Evolutionary conservation across 2,797 vertebrate genomes (phyloP).

Genomic region (Babyrousa celebensis): DNA sequence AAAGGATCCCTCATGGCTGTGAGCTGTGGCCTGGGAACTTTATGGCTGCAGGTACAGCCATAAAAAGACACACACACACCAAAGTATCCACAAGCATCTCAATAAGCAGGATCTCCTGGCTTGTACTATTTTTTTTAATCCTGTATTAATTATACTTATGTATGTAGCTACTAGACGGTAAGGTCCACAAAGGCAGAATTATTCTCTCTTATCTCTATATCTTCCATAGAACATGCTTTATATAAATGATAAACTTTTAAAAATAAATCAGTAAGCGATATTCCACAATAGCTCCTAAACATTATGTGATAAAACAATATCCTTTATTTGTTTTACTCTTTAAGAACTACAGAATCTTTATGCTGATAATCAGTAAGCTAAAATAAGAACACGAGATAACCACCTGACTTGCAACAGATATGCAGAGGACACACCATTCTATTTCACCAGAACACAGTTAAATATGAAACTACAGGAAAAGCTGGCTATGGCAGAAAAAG

Average conservation of each 20-base stretch:
- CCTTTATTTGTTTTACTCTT: not conserved
- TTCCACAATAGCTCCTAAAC: not conserved
- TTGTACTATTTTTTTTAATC: not conserved
- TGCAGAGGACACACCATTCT: not conserved
- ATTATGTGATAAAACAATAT: not conserved
- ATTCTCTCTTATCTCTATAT: not conserved
- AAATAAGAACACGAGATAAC: not conserved
- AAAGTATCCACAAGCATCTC: not conserved
- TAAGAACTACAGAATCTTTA: not conserved
- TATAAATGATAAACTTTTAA: not conserved
- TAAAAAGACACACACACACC: no score
- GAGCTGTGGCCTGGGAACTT: no score
- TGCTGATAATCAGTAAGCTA: not conserved
- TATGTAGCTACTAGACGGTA: not conserved
- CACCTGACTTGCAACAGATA: not conserved
- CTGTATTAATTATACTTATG: not conserved
- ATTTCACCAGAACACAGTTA: not conserved
- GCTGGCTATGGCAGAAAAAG: not conserved
- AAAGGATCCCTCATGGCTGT: no score
- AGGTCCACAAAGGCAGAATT: not conserved
- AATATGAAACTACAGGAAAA: not conserved
- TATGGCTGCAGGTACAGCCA: no score
- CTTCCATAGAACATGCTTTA: not conserved
- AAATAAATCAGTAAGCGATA: conserved; percentile 10
- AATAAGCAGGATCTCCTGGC: not conserved